Base-by-base conservation (phyloP, 2,888 invertebrate species). In the Drosophila niveifrons region DNA sequence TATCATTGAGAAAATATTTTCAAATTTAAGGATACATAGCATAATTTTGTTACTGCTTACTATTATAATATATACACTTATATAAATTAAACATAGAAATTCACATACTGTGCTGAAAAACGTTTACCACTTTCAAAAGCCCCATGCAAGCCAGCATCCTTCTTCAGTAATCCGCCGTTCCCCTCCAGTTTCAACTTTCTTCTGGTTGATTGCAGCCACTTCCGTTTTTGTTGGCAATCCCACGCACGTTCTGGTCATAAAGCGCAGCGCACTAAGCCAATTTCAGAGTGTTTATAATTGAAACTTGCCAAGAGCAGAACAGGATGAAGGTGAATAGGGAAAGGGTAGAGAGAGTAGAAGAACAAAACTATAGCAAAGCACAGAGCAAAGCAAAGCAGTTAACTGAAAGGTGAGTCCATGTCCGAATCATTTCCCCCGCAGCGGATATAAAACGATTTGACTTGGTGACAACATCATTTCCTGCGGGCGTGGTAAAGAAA, bases 381-480 rank as follows among this genome's bases (percentile, higher is more conserved):
- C 51, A 36, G 34, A 15, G 10, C 28, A 63, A 55, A 36, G 34
- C 50, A 53, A n/a, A 48, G 34, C 48, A 63, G 68, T 53, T 64
- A 43, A 43, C 47, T 34, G 59, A 72, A 66, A 76, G 62, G 58
- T 66, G 31, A 61, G 48, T 57, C 13, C 50, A 56, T 15, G 62
- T 67, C 62, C 62, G 44, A 78, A 59, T 58, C 57, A 70, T 70
- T 71, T 87, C 56, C 58, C 58, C 36, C 31, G 6, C 34, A 80
- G 47, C 74, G 88, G 81, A 81, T 78, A 72, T 67, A 71, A 81
- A 80, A 72, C 75, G 67, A 75, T 78, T 81, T 87, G 70, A 80
- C 84, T 75, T 74, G 75, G 81, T 80, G 81, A 84, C 82, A 87
- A 72, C 75, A 72, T 78, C 64, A 84, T 87, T 87, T 87, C 75